Evolutionary conservation across 2,113 vertebrate genomes (phyloP).

Genomic region (Phylloscopus whistleri): DNA sequence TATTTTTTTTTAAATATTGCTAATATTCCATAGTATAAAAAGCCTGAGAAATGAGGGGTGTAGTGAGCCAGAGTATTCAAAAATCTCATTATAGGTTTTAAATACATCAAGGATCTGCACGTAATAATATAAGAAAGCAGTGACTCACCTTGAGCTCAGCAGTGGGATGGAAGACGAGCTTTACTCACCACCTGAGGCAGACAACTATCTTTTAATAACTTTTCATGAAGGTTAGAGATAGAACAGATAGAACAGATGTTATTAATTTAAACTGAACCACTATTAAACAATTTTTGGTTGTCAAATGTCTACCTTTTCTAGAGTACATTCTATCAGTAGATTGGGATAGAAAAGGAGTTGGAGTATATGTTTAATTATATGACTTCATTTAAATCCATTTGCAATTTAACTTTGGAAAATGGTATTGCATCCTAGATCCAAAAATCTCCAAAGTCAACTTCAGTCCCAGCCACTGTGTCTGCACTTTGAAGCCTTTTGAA

Average conservation of each 20-base stretch:
- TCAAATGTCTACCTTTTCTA: background rate
- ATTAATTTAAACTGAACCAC: background rate
- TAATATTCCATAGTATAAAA: background rate
- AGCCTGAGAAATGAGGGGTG: background rate
- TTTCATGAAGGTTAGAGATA: background rate
- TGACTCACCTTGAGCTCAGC: background rate
- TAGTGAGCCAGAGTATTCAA: background rate
- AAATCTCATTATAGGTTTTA: background rate
- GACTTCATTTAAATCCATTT: background rate
- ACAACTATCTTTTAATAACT: background rate
- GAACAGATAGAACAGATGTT: background rate
- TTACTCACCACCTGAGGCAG: background rate
- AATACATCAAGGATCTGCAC: background rate
- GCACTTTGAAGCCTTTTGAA: slow-evolving; percentile 13
- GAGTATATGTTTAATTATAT: background rate
- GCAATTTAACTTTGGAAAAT: background rate
- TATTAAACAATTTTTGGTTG: background rate
- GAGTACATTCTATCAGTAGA: background rate
- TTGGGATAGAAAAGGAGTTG: background rate
- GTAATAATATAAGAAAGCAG: background rate
- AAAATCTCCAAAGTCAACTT: background rate
- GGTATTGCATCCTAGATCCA: background rate
- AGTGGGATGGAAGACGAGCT: background rate
- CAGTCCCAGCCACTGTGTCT: background rate
- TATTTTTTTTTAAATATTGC: background rate